These are phyloP conservation scores for Leucophenga montana DNA, from an alignment of 2,888 invertebrate species.

Conservation along the genomic window DNA sequence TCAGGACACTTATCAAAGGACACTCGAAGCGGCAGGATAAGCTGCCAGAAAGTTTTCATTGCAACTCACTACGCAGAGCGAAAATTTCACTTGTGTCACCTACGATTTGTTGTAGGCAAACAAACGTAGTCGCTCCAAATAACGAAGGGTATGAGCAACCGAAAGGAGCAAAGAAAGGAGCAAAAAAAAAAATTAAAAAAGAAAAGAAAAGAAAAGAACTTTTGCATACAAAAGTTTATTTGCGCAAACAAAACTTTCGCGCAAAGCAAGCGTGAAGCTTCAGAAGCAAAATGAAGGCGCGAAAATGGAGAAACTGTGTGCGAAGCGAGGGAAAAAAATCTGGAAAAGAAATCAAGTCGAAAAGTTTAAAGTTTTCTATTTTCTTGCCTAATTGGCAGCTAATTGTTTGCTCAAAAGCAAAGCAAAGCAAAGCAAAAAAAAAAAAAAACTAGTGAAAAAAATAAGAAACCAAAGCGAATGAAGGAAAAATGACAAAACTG, in stretches of 20 bases:
- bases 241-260: slow-evolving; percentile 37
- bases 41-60: slow-evolving; percentile 35
- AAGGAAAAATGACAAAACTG: too few species aligned
- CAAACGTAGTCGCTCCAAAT: neutral
- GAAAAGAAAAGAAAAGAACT: slow-evolving; percentile 32
- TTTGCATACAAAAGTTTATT: slow-evolving; percentile 39
- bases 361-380: slow-evolving; percentile 4
- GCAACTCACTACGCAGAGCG: slow-evolving; percentile 22
- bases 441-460: too few species aligned
- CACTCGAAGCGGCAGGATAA: slow-evolving; percentile 36
- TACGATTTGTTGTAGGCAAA: slow-evolving; percentile 38
- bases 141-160: neutral
- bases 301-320: slow-evolving; percentile 1
- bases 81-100: slow-evolving; percentile 59
- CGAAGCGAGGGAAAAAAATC: neutral
- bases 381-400: slow-evolving; percentile 25
- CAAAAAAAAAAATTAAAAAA: slow-evolving; percentile 22
- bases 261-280: slow-evolving; percentile 24
- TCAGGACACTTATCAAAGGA: slow-evolving; percentile 37
- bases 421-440: too few species aligned
- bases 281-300: slow-evolving; percentile 6
- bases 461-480: too few species aligned
- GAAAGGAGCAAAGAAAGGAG: neutral
- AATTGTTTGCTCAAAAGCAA: slow-evolving; percentile 6
- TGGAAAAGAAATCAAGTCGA: neutral